Conservation (phyloP, 2,888 invertebrate genomes). For the Xestia ashworthii region DNA sequence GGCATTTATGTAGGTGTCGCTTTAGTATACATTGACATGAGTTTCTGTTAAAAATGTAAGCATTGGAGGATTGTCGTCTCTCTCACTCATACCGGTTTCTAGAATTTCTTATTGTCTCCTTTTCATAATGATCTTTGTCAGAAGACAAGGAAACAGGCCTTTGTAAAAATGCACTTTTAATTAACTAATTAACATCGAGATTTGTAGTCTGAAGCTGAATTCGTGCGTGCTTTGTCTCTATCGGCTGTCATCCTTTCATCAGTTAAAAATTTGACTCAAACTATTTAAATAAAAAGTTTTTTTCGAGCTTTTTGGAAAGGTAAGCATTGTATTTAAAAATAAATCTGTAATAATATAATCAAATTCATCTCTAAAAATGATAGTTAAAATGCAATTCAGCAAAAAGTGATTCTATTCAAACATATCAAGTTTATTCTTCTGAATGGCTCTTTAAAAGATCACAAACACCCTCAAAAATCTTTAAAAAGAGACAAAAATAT, state of each 20-base stretch:
- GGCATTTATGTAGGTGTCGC: neutral
- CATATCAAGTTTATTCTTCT: constrained; percentile 56
- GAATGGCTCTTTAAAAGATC: constrained; percentile 30
- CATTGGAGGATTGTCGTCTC: neutral
- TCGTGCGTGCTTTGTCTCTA: constrained; percentile 49
- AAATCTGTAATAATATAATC: constrained; percentile 21
- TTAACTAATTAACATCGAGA: constrained; percentile 51
- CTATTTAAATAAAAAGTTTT: neutral
- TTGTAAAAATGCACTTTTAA: constrained; percentile 19
- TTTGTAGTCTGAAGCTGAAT: constrained; percentile 64
- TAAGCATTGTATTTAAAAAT: constrained; percentile 12
- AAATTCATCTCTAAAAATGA: constrained; percentile 8
- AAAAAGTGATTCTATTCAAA: constrained; percentile 57
- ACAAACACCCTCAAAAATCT: neutral
- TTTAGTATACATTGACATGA: neutral
- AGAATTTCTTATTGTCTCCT: neutral
- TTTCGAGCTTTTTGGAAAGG: constrained; percentile 3
- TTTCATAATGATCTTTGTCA: neutral
- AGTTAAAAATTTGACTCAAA: neutral
- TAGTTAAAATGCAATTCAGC: constrained; percentile 7
- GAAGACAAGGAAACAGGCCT: constrained; percentile 10
- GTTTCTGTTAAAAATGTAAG: neutral
- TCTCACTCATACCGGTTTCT: neutral
- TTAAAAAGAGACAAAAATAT: neutral
- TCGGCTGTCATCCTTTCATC: constrained; percentile 16